A percentile compares a stretch with the other conserved stretches of the same genome.
Evolutionary conservation across 2,888 invertebrate species (phyloP).

Genomic region (Sesamia inferens): DNA sequence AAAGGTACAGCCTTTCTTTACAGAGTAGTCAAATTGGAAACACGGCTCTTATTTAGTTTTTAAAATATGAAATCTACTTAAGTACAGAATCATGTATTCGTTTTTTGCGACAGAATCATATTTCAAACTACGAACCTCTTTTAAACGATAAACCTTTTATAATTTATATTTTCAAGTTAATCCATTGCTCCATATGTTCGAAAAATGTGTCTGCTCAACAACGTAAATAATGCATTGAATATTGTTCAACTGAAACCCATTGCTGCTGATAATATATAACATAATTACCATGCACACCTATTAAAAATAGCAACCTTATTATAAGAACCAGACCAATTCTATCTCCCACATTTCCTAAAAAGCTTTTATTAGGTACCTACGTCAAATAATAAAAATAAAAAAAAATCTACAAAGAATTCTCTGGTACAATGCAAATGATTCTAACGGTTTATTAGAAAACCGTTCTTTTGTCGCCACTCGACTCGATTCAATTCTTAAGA

Average conservation of each 20-base stretch:
- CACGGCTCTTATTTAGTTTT: neutral
- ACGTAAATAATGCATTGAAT: too few species aligned
- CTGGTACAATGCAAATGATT: slow-evolving; percentile 55
- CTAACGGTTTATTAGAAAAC: slow-evolving; percentile 59
- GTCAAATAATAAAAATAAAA: slow-evolving; percentile 48
- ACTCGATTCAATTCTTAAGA: slow-evolving; percentile 69
- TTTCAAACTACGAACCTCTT: too few species aligned
- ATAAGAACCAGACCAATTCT: neutral
- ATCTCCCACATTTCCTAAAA: neutral
- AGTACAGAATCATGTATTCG: too few species aligned
- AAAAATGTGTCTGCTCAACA: too few species aligned
- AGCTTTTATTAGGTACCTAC: slow-evolving; percentile 2
- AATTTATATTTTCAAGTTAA: too few species aligned
- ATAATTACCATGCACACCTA: too few species aligned
- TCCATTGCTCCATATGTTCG: too few species aligned
- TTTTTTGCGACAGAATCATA: too few species aligned
- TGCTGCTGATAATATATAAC: too few species aligned
- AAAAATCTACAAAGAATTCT: slow-evolving; percentile 46
- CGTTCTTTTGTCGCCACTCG: slow-evolving; percentile 58
- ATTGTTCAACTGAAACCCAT: too few species aligned
- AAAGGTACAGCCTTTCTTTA: neutral
- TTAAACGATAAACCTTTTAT: too few species aligned
- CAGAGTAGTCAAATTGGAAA: neutral
- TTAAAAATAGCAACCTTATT: neutral
- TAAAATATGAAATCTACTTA: neutral